Evolutionary conservation across 2,888 invertebrate species (phyloP).

Genomic region (Philereme transversata): DNA sequence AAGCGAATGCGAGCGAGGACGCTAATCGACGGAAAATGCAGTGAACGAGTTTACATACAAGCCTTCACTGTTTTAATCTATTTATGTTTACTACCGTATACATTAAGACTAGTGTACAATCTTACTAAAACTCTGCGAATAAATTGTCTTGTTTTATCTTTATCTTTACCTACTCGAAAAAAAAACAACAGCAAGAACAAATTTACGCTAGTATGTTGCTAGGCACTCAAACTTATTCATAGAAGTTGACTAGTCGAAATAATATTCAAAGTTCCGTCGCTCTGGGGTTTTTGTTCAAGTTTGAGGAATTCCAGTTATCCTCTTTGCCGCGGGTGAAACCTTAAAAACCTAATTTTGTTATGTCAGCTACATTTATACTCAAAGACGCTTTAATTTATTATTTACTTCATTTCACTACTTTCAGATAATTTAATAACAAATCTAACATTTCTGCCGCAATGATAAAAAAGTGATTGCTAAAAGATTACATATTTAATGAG

Average conservation of each 20-base stretch:
- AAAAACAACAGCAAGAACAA: neutral
- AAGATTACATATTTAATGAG: neutral
- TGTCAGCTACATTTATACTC: neutral
- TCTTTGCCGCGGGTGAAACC: slow-evolving; percentile 1
- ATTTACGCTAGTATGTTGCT: neutral
- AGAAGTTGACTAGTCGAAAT: slow-evolving; percentile 7
- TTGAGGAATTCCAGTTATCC: neutral
- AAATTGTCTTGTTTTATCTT: too few species aligned
- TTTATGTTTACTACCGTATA: too few species aligned
- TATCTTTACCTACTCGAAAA: neutral
- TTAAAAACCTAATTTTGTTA: slow-evolving; percentile 2
- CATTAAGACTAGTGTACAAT: too few species aligned
- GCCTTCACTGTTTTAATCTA: too few species aligned
- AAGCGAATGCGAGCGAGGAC: too few species aligned
- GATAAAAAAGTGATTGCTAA: too few species aligned
- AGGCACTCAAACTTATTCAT: neutral
- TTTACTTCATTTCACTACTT: too few species aligned
- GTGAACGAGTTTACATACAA: too few species aligned
- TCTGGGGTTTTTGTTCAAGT: slow-evolving; percentile 8
- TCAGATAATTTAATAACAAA: too few species aligned
- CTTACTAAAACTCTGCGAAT: too few species aligned
- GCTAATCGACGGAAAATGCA: too few species aligned
- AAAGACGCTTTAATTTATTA: neutral
- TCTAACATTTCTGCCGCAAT: too few species aligned
- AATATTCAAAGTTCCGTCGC: slow-evolving; percentile 12